Evolutionary conservation across 2,888 invertebrate genomes (phyloP), one percentile per base, ranked within the genome.

Genomic region (Polietes domitor): DNA sequence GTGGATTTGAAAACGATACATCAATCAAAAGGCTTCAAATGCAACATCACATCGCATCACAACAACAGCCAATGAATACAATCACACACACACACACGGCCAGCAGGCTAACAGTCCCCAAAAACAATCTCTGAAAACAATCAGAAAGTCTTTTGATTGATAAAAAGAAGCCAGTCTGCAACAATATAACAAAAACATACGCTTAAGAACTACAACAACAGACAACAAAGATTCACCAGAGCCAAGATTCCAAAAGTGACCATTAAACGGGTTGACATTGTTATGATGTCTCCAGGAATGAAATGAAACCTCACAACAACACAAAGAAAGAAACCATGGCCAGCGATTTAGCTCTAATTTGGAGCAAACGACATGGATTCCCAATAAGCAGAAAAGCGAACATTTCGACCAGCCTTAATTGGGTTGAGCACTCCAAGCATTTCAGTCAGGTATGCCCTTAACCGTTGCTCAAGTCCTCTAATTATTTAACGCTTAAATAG

Each of bases 1-100:
- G 84, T 76, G 78, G 84, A 77, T 84, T 81, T 81, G 78, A 84
- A 84, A 84, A 81, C 81, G 81, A 84, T 84, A 84, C 84, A 84
- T 84, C 84, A 84, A 84, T 84, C 84, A 84, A 84, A 43, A 73
- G 78, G 81, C 58, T 61, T 73, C 73, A 73, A 72, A 53, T 65
- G 65, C 65, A 78, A 81, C 81, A 76, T 55, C 71, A 41, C 80
- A 77, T 72, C 19, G 32, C 37, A 55, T 43, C 50, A 4, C 63
- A 26, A 68, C 41, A 82, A 75, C 26, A 37, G 7, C 37, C 37
- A 7, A 37, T 7, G 17, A 2, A 71, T 24, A 50, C 58, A 80
- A 50, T 19, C 21, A 32, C 58, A 65, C 9, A 74, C 74, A 19
- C 3, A 15, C 32, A 15, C 58, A 41, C 43, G 75, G 53, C 74